A percentile compares a stretch with the other conserved stretches of the same genome.
Conservation (phyloP, 2,888 invertebrate species). For the Icerya purchasi region DNA sequence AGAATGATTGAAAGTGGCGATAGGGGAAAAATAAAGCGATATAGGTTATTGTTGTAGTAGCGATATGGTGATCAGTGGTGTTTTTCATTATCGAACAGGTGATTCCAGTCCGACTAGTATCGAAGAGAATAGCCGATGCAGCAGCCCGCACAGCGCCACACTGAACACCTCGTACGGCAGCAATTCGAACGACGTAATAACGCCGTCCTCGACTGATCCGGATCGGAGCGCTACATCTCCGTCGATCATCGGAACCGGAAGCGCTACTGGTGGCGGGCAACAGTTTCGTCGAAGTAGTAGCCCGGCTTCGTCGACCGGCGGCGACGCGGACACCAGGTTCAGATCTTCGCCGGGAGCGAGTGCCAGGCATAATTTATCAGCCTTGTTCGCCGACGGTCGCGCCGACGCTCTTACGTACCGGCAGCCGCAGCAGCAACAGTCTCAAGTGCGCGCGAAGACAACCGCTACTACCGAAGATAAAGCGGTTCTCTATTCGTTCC, state of each 20-base stretch:
- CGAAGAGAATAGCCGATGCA: slow-evolving; percentile 26
- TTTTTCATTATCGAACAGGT: no score
- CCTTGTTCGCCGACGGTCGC: neutral
- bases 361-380: neutral
- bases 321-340: slow-evolving; percentile 38
- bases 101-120: slow-evolving; percentile 29
- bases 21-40: no score
- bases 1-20: no score
- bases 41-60: no score
- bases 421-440: slow-evolving; percentile 9
- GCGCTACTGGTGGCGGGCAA: slow-evolving; percentile 47
- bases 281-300: slow-evolving; percentile 15
- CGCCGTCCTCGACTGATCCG: slow-evolving; percentile 19
- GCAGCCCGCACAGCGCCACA: slow-evolving; percentile 17
- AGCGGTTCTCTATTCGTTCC: slow-evolving; percentile 11
- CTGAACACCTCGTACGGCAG: neutral
- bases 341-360: no score
- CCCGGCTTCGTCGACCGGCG: slow-evolving; percentile 12
- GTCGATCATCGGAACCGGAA: no score
- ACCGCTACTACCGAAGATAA: slow-evolving; percentile 21
- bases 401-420: slow-evolving; percentile 18
- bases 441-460: slow-evolving; percentile 25
- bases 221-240: neutral
- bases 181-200: neutral
- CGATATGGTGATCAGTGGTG: no score